Conservation (phyloP, 2,113 vertebrate species). For the Nasalis larvatus region DNA sequence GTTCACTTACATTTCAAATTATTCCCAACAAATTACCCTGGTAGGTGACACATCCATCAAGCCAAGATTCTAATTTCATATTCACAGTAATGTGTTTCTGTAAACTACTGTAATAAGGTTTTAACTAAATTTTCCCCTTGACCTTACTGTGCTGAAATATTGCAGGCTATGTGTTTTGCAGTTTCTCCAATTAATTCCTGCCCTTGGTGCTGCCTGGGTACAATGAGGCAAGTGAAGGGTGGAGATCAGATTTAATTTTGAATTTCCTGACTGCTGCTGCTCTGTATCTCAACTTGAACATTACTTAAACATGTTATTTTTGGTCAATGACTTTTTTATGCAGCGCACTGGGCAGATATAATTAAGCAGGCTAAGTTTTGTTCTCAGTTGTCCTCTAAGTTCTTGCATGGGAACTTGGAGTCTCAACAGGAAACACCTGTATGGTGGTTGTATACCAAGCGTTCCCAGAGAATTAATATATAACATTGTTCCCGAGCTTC, state of each 20-base stretch:
- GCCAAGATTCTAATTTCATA: conserved; percentile 51
- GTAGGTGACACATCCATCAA: conserved; percentile 59
- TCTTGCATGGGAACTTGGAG: conserved; percentile 73
- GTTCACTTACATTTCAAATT: conserved; percentile 56
- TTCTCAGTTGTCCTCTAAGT: conserved; percentile 59
- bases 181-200: conserved; percentile 72
- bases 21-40: conserved; percentile 53
- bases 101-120: conserved; percentile 62
- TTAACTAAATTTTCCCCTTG: conserved; percentile 66
- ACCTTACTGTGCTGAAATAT: conserved; percentile 61
- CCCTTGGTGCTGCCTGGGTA: conserved; percentile 62
- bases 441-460: conserved; percentile 51
- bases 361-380: conserved; percentile 51
- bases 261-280: conserved; percentile 65
- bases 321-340: conserved; percentile 52
- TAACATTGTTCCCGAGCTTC: conserved; percentile 70
- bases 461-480: conserved; percentile 68
- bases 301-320: conserved; percentile 74
- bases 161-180: conserved; percentile 50
- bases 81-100: conserved; percentile 54
- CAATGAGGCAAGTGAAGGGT: conserved; percentile 60
- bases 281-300: conserved; percentile 6
- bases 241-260: conserved; percentile 67
- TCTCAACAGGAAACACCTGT: conserved; percentile 86
- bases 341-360: conserved; percentile 36